A percentile compares a stretch with the other conserved stretches of the same genome.
Conservation (phyloP, 2,888 invertebrate species). For the Drosophila emarginata region DNA sequence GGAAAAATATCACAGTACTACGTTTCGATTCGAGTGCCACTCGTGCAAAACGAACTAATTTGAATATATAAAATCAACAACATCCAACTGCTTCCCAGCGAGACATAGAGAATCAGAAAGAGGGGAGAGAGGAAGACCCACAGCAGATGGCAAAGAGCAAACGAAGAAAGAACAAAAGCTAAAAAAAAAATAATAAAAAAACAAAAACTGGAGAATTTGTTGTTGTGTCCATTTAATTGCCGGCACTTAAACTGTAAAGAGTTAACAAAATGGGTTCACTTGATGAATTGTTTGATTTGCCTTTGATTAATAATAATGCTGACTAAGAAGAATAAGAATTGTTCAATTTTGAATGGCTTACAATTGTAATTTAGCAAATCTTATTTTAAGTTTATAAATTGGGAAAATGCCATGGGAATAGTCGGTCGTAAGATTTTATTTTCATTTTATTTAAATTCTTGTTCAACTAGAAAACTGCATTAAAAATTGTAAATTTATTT, state of each 20-base stretch:
- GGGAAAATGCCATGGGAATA: not conserved
- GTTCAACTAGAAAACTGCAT: too few relatives aligned
- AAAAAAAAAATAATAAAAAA: not conserved
- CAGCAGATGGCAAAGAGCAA: slow-evolving; percentile 1
- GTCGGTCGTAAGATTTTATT: not conserved
- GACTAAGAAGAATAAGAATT: not conserved
- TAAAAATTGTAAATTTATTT: too few relatives aligned
- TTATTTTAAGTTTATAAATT: not conserved
- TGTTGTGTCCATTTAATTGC: slow-evolving; percentile 9
- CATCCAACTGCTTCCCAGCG: slow-evolving; percentile 18
- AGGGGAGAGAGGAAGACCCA: slow-evolving; percentile 18
- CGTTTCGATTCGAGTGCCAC: slow-evolving; percentile 73
- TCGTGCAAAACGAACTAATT: slow-evolving; percentile 79
- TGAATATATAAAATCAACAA: slow-evolving; percentile 77
- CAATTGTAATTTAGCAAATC: not conserved
- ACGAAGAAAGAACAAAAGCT: not conserved
- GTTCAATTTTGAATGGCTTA: not conserved
- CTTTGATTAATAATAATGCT: slow-evolving; percentile 10
- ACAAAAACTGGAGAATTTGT: slow-evolving; percentile 3
- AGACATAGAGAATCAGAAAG: not conserved
- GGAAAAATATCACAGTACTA: slow-evolving; percentile 66
- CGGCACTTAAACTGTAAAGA: slow-evolving; percentile 4
- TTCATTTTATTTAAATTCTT: not conserved
- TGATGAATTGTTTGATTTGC: slow-evolving; percentile 10
- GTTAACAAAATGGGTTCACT: slow-evolving; percentile 8